Percentiles rank a stretch among this genome's conserved stretches.
Conservation (phyloP, 2,113 vertebrate species). For the Epinephelus cyanopodus region DNA sequence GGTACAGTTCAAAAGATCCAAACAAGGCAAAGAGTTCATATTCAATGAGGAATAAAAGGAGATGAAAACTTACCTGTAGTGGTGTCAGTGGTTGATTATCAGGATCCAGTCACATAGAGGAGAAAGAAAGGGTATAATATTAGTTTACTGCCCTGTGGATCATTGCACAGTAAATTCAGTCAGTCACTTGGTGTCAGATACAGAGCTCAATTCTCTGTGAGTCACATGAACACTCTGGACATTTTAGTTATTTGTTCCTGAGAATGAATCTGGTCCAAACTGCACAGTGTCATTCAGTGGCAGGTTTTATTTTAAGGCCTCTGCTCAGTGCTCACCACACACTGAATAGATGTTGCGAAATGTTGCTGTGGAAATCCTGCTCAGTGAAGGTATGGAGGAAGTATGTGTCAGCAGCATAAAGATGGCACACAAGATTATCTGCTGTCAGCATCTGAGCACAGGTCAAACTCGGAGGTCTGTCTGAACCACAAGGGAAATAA, state of each 20-base stretch:
- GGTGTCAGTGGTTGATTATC: constrained; percentile 13
- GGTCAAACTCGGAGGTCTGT: neutral
- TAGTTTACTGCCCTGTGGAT: constrained; percentile 6
- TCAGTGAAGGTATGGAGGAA: constrained; percentile 4
- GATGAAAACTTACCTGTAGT: constrained; percentile 45
- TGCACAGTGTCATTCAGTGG: neutral
- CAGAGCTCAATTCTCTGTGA: neutral
- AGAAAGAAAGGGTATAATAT: constrained; percentile 8
- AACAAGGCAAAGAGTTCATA: neutral
- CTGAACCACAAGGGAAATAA: neutral
- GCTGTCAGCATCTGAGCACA: neutral
- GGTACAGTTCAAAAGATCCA: neutral
- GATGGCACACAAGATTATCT: neutral
- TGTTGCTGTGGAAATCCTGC: neutral
- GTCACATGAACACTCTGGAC: neutral
- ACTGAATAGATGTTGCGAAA: neutral
- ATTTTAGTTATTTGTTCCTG: neutral
- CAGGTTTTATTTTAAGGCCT: neutral
- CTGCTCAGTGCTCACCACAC: neutral
- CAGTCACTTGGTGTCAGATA: neutral
- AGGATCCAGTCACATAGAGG: constrained; percentile 44
- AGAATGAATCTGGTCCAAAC: neutral
- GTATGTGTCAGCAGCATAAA: constrained; percentile 5
- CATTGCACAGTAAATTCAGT: neutral
- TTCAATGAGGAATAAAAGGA: neutral